Percentiles rank a stretch among this genome's conserved stretches.
Conservation (phyloP, 1,140 invertebrate genomes). For the Steinernema khuongi region DNA sequence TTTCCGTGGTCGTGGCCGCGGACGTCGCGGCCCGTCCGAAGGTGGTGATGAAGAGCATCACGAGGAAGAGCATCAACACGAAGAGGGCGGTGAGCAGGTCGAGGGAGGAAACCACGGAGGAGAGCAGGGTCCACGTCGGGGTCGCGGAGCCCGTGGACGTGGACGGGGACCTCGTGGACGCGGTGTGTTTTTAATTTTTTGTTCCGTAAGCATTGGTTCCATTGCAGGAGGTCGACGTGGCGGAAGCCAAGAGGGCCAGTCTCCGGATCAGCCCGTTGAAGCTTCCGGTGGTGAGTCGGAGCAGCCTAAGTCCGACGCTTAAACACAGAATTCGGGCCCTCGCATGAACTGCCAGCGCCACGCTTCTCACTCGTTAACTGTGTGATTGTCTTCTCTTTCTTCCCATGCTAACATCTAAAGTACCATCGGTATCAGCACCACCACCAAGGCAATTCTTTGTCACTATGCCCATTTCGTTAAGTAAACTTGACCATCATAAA, state of each 20-base stretch:
- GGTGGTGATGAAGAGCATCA: slow-evolving; percentile 39
- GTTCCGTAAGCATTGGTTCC: background rate
- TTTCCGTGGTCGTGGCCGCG: slow-evolving; percentile 39
- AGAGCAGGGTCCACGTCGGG: slow-evolving; percentile 32
- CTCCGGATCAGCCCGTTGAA: no score
- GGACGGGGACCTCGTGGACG: slow-evolving; percentile 26
- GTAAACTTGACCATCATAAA: no score
- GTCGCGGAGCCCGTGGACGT: slow-evolving; percentile 27
- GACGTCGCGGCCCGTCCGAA: slow-evolving; percentile 50
- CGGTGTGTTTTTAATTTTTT: slow-evolving; percentile 2
- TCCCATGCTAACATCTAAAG: background rate
- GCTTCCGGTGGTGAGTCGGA: background rate
- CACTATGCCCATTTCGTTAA: no score
- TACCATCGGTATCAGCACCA: no score
- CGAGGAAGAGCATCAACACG: slow-evolving; percentile 33
- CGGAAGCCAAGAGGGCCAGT: background rate
- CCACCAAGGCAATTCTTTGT: no score
- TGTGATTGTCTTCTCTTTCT: slow-evolving; percentile 4
- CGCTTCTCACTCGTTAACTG: slow-evolving; percentile 11
- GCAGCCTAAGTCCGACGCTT: background rate
- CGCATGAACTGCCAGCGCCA: slow-evolving; percentile 13
- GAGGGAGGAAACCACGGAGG: slow-evolving; percentile 28
- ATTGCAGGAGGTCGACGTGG: background rate
- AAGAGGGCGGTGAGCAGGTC: slow-evolving; percentile 25
- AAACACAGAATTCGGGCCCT: background rate